Evolutionary conservation across 1,140 invertebrate genomes (phyloP).

Genomic region (Euura lappo): DNA sequence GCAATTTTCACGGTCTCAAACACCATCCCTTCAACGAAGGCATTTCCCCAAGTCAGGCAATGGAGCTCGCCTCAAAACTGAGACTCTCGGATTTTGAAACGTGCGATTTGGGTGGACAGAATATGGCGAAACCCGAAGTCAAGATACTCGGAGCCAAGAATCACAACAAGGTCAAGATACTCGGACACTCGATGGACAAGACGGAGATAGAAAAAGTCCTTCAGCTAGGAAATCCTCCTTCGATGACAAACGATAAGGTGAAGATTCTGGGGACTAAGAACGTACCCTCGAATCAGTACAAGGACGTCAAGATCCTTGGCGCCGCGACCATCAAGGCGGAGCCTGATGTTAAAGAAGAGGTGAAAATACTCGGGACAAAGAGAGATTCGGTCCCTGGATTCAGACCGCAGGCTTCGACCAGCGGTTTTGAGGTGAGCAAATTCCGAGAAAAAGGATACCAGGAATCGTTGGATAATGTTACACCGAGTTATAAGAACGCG

Average conservation of each 20-base stretch:
- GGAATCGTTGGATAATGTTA: neutral
- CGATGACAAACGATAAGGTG: conserved; percentile 20
- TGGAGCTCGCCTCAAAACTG: conserved; percentile 12
- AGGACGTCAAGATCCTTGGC: conserved; percentile 41
- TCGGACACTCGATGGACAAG: neutral
- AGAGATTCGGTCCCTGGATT: conserved; percentile 20
- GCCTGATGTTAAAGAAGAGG: conserved; percentile 27
- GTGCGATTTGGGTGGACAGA: neutral
- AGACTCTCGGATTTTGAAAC: conserved; percentile 8
- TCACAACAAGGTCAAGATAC: conserved; percentile 25
- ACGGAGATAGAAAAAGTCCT: conserved; percentile 17
- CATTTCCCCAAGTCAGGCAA: neutral
- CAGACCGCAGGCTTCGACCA: neutral
- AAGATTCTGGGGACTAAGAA: conserved; percentile 44
- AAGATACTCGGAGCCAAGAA: conserved; percentile 32
- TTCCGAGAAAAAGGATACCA: neutral
- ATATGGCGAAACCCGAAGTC: conserved; percentile 31
- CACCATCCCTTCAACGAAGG: neutral
- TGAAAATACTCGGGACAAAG: conserved; percentile 44
- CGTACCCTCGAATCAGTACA: conserved; percentile 36
- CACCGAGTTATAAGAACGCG: neutral
- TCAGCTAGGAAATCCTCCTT: conserved; percentile 6
- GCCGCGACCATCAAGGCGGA: conserved; percentile 12
- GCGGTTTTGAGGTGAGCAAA: conserved; percentile 6
- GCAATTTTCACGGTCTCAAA: neutral